Conservation (phyloP, 2,797 vertebrate genomes). For the Emydoidea blandingii region DNA sequence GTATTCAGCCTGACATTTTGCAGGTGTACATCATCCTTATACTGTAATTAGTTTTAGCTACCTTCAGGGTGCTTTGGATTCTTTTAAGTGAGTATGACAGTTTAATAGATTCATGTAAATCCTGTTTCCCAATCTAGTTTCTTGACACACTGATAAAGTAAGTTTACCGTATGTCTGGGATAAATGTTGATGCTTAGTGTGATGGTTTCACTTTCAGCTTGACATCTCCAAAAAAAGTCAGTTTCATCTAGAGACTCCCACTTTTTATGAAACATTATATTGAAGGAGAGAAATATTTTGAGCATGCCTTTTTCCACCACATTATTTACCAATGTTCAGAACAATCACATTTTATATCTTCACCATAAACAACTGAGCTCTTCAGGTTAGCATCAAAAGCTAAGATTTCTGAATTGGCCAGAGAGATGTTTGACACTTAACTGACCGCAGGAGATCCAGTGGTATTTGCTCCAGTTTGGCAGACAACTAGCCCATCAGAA, state of each 20-base stretch:
- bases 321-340: constrained; percentile 65
- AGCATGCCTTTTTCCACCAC: constrained; percentile 63
- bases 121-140: neutral
- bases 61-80: neutral
- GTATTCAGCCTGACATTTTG: neutral
- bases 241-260: constrained; percentile 55
- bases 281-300: constrained; percentile 68
- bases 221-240: neutral
- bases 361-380: constrained; percentile 39
- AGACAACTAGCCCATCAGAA: constrained; percentile 54
- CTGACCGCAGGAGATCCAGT: constrained; percentile 61
- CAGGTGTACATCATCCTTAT: neutral
- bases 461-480: constrained; percentile 53
- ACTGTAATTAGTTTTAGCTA: constrained; percentile 1
- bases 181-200: neutral
- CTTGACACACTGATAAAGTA: neutral
- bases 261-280: constrained; percentile 67
- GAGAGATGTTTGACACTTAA: constrained; percentile 62
- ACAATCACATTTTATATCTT: constrained; percentile 60
- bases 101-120: neutral
- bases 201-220: constrained; percentile 11
- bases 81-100: neutral
- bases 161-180: neutral
- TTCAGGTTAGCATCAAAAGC: constrained; percentile 66
- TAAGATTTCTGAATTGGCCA: constrained; percentile 59